These are phyloP conservation scores for Heterotis niloticus DNA, from an alignment of 2,113 vertebrate species.

Conservation along the genomic window DNA sequence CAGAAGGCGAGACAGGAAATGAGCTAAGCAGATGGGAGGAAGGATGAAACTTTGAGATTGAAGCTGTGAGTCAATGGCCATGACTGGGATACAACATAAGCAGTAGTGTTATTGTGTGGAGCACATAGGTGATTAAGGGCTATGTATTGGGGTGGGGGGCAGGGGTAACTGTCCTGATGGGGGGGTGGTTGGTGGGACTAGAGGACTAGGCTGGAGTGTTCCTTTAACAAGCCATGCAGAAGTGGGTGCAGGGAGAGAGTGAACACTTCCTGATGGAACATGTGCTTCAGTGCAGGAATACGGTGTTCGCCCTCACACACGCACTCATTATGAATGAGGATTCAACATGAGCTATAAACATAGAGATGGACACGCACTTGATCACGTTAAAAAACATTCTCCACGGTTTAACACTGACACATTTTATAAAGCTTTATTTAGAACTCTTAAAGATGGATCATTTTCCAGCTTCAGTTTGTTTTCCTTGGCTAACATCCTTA, in stretches of 20 bases:
- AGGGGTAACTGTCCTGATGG: background rate
- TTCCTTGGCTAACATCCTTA: background rate
- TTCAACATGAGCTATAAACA: background rate
- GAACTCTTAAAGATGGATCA: no score
- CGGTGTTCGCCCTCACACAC: no score
- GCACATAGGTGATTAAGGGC: background rate
- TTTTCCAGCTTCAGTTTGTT: background rate
- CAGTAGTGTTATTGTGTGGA: slow-evolving; percentile 32
- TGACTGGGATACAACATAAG: slow-evolving; percentile 39
- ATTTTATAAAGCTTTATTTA: no score
- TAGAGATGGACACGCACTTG: no score
- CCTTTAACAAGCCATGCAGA: no score
- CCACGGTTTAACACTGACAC: no score
- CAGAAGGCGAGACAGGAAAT: background rate
- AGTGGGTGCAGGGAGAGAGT: no score
- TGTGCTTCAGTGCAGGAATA: no score
- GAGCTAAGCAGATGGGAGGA: background rate
- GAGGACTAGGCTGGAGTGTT: no score
- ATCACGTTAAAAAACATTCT: no score
- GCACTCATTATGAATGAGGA: background rate
- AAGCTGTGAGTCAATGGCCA: slow-evolving; percentile 32
- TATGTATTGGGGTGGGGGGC: background rate
- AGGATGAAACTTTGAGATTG: background rate
- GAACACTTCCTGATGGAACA: no score
- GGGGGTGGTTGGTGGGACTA: no score